Evolutionary conservation across 2,888 invertebrate species (phyloP).

Genomic region (Apotomis turbidana): DNA sequence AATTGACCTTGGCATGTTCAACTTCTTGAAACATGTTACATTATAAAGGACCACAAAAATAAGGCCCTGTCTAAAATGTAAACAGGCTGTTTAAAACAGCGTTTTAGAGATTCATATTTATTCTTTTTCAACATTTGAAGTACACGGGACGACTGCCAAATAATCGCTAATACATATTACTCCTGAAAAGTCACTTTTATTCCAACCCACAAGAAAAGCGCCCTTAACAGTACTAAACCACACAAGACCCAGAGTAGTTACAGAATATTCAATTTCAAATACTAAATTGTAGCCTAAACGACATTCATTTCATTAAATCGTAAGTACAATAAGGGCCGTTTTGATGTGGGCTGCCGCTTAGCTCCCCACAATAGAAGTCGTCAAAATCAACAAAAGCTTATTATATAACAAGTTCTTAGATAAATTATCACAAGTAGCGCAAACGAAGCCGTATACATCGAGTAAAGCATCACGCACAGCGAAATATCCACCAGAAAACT

Average conservation of each 20-base stretch:
- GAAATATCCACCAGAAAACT: neutral
- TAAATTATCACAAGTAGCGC: constrained; percentile 61
- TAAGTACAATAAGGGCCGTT: neutral
- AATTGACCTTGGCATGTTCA: no score
- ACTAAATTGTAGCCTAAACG: no score
- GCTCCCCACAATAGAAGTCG: constrained; percentile 54
- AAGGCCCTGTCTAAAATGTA: no score
- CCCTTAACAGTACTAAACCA: neutral
- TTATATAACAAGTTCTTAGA: constrained; percentile 50
- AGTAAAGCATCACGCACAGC: constrained; percentile 39
- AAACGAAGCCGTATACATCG: constrained; percentile 72
- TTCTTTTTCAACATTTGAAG: no score
- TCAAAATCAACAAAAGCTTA: constrained; percentile 68
- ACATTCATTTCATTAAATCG: neutral
- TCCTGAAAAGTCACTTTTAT: constrained; percentile 5
- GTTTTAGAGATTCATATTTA: no score
- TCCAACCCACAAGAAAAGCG: constrained; percentile 7
- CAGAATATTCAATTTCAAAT: no score
- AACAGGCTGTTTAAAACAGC: no score
- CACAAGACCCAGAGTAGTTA: no score
- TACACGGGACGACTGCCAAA: no score
- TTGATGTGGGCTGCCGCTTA: neutral
- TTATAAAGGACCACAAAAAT: no score
- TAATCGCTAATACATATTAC: neutral
- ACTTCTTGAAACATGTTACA: no score